Evolutionary conservation across 2,797 vertebrate genomes (phyloP).

Genomic region (Gymnoscopelus microlampas): DNA sequence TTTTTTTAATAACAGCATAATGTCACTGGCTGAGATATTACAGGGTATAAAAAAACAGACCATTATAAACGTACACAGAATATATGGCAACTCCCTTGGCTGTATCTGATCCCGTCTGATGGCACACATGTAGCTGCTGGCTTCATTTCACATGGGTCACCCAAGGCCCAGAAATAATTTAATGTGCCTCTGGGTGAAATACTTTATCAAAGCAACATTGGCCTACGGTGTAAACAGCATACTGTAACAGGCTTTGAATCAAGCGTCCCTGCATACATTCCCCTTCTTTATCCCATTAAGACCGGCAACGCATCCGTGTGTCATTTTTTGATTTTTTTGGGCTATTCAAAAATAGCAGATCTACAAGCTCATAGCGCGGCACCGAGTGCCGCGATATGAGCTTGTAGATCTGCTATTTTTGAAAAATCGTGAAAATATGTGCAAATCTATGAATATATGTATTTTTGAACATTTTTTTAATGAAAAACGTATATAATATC

Average conservation of each 20-base stretch:
- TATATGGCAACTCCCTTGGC: slow-evolving; percentile 23
- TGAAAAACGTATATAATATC: no score
- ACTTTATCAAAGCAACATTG: slow-evolving; percentile 36
- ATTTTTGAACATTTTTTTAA: no score
- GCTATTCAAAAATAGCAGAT: no score
- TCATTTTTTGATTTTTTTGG: no score
- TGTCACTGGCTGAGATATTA: slow-evolving; percentile 13
- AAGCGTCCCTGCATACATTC: slow-evolving; percentile 57
- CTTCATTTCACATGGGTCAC: slow-evolving; percentile 36
- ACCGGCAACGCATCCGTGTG: no score
- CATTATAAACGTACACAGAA: slow-evolving; percentile 34
- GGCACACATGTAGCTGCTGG: slow-evolving; percentile 17
- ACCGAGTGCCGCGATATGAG: no score
- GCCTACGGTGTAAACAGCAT: slow-evolving; percentile 51
- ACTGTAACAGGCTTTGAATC: slow-evolving; percentile 58
- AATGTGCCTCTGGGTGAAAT: slow-evolving; percentile 28
- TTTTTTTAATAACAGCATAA: slow-evolving; percentile 10
- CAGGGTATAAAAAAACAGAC: slow-evolving; percentile 36
- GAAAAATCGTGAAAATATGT: no score
- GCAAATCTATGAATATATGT: no score
- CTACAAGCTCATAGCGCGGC: no score
- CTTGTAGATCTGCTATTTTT: no score
- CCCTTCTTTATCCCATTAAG: no score
- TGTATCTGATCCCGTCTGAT: slow-evolving; percentile 20
- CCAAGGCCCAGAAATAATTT: slow-evolving; percentile 15